Percentiles rank a stretch among this genome's conserved stretches.
Conservation (phyloP, 2,113 vertebrate genomes). For the Silurus asotus region DNA sequence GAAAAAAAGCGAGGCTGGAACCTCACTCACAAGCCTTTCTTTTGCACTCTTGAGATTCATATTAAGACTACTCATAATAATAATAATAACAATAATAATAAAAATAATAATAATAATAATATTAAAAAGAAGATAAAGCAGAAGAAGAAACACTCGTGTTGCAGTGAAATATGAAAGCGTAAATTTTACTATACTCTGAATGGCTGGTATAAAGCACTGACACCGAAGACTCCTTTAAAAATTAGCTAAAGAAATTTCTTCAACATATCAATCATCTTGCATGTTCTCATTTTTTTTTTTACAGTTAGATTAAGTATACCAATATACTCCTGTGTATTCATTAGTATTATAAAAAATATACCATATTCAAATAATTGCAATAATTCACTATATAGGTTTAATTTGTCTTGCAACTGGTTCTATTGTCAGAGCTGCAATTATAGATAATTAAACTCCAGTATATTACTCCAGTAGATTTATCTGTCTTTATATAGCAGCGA, state of each 20-base stretch:
- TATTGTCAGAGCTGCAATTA: neutral
- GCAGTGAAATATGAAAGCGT: neutral
- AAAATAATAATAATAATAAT: neutral
- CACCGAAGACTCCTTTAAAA: neutral
- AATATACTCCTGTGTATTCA: neutral
- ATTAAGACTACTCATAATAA: too few relatives aligned
- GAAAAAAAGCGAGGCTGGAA: neutral
- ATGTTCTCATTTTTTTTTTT: neutral
- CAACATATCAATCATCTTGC: neutral
- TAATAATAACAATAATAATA: neutral
- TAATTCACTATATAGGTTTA: neutral
- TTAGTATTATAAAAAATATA: neutral
- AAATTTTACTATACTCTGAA: neutral
- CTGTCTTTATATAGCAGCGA: neutral
- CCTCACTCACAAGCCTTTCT: neutral
- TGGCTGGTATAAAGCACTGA: neutral
- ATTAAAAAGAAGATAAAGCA: neutral
- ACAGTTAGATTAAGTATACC: neutral
- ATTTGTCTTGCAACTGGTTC: neutral
- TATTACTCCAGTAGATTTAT: neutral
- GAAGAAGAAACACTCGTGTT: neutral
- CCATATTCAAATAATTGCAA: neutral
- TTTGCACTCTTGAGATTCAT: neutral
- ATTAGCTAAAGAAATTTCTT: neutral
- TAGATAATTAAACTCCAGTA: neutral